Conservation (phyloP, 2,113 vertebrate species). For the Lagopus leucura region DNA sequence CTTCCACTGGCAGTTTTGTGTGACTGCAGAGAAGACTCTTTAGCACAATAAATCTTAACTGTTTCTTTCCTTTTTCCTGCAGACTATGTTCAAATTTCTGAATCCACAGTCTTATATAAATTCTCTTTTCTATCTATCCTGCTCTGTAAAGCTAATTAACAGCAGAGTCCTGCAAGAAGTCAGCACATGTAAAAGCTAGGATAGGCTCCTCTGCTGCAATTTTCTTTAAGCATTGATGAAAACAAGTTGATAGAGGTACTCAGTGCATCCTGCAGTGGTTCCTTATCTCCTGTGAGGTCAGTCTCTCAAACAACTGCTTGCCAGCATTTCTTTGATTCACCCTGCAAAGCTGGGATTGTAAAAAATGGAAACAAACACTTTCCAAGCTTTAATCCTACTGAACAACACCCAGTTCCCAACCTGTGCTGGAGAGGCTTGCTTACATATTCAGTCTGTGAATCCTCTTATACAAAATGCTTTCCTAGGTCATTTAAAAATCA, state of each 20-base stretch:
- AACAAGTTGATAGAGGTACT: neutral
- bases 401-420: neutral
- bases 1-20: neutral
- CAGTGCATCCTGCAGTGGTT: neutral
- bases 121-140: neutral
- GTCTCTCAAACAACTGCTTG: neutral
- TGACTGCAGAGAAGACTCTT: neutral
- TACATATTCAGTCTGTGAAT: neutral
- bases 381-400: neutral
- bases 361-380: neutral
- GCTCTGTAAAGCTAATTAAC: neutral
- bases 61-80: neutral
- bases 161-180: neutral
- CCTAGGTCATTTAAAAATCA: slow-evolving; percentile 13
- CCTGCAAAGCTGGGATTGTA: slow-evolving; percentile 21
- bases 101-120: neutral
- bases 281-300: slow-evolving; percentile 25
- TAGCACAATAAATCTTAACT: neutral
- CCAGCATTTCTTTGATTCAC: slow-evolving; percentile 12
- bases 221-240: neutral
- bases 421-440: neutral
- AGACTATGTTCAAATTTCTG: neutral
- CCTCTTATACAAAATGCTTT: slow-evolving; percentile 16
- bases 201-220: neutral
- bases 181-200: neutral